Evolutionary conservation across 2,113 vertebrate species (phyloP).

Genomic region (Bufo gargarizans): DNA sequence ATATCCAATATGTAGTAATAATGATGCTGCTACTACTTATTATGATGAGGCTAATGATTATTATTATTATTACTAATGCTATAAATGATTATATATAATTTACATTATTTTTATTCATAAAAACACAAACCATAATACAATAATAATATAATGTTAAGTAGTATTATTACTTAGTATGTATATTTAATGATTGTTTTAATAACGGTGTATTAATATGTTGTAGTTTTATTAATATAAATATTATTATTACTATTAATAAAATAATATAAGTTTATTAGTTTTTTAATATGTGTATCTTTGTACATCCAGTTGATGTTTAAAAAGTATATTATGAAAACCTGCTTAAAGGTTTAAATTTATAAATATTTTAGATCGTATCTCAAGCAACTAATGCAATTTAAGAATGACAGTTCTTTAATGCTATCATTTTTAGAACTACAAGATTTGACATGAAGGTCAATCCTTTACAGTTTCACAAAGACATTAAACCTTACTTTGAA

Average conservation of each 20-base stretch:
- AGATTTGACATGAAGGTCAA: constrained; percentile 74
- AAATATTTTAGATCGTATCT: constrained; percentile 31
- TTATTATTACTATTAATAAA: not conserved
- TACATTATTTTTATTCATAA: too few relatives aligned
- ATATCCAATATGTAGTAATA: not conserved
- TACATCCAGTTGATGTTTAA: not conserved
- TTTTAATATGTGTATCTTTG: not conserved
- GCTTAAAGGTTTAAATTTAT: constrained; percentile 31
- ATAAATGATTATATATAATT: not conserved
- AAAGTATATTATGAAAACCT: not conserved
- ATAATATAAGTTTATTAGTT: not conserved
- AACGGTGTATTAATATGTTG: too few relatives aligned
- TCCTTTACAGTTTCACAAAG: constrained; percentile 73
- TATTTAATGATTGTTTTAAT: too few relatives aligned
- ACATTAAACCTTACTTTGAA: constrained; percentile 76
- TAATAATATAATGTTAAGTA: too few relatives aligned
- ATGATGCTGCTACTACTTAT: not conserved
- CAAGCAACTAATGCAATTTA: constrained; percentile 60
- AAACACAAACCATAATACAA: too few relatives aligned
- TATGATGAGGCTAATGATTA: not conserved
- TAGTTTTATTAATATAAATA: not conserved
- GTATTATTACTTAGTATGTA: too few relatives aligned
- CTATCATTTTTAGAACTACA: constrained; percentile 69
- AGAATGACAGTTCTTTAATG: constrained; percentile 71
- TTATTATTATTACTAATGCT: not conserved